Percentiles rank a stretch among this genome's conserved stretches.
phyloP scores from a whole-genome alignment of 2,888 invertebrate species.

The Cataglyphis albicans region DNA sequence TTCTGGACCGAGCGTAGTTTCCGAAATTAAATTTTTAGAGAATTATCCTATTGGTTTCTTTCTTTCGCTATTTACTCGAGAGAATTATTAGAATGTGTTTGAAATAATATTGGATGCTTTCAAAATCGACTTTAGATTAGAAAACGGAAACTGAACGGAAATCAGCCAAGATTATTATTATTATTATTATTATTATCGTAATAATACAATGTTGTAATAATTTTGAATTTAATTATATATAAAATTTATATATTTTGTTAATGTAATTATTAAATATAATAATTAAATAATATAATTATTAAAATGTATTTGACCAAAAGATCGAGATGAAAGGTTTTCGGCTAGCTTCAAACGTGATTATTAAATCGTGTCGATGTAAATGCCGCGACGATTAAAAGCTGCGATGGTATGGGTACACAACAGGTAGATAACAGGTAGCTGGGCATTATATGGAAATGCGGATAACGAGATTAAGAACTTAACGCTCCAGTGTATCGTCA shows the following conservation, averaged over 20 bases:
- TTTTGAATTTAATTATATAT: too few species aligned
- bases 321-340: not conserved
- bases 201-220: too few species aligned
- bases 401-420: slow-evolving; percentile 62
- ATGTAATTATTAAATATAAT: too few species aligned
- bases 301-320: not conserved
- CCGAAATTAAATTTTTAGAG: slow-evolving; percentile 26
- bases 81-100: not conserved
- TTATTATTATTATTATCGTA: not conserved
- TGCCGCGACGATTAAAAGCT: slow-evolving; percentile 65
- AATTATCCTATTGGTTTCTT: not conserved
- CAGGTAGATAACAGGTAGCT: slow-evolving; percentile 72
- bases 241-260: too few species aligned
- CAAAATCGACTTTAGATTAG: not conserved
- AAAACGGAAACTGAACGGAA: not conserved
- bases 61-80: not conserved
- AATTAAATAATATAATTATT: too few species aligned
- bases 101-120: not conserved
- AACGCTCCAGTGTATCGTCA: slow-evolving; percentile 63
- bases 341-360: slow-evolving; percentile 30
- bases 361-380: slow-evolving; percentile 46
- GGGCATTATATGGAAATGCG: slow-evolving; percentile 78
- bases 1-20: not conserved
- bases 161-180: not conserved
- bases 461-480: slow-evolving; percentile 79